Conservation (phyloP, 2,797 vertebrate species). For the Scyliorhinus canicula region DNA sequence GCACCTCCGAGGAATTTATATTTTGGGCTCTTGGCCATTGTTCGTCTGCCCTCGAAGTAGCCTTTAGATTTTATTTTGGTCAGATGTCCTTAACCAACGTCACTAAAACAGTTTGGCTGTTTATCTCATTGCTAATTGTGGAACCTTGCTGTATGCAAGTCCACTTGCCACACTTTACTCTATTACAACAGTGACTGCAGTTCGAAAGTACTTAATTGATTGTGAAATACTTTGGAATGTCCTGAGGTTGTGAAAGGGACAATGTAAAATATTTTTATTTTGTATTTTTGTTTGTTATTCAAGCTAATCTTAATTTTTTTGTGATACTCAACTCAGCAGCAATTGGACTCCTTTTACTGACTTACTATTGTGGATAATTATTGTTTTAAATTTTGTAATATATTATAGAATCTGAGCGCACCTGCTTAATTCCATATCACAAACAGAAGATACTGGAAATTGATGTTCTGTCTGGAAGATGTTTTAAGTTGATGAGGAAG, state of each 20-base stretch:
- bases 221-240: background rate
- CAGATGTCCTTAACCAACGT: background rate
- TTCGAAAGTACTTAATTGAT: background rate
- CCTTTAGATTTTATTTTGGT: background rate
- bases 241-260: background rate
- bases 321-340: background rate
- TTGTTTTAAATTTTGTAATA: background rate
- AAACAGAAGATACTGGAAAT: background rate
- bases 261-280: background rate
- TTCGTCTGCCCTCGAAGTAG: background rate
- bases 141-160: background rate
- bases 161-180: background rate
- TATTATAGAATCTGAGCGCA: background rate
- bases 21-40: background rate
- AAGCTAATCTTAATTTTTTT: background rate
- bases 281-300: too few relatives aligned
- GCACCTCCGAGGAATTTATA: background rate
- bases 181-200: background rate
- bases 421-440: background rate
- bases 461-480: too few relatives aligned
- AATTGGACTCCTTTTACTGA: background rate
- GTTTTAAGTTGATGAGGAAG: background rate
- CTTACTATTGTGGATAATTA: background rate
- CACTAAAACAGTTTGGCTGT: background rate
- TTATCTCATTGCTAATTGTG: background rate